Conservation (phyloP, 2,113 vertebrate genomes). For the Dolichallabes microphthalmus region DNA sequence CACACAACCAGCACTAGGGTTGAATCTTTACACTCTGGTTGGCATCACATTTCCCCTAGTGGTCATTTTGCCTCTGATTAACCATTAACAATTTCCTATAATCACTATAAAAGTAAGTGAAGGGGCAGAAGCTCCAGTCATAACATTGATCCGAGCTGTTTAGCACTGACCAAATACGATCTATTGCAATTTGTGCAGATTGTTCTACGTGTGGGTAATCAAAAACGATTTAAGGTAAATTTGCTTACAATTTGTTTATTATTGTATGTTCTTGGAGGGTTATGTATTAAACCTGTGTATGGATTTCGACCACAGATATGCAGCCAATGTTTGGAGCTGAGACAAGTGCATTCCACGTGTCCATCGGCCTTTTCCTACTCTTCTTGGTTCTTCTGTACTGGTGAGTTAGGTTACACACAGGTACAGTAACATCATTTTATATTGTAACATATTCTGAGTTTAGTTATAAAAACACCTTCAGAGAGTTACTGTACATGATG, state of each 20-base stretch:
- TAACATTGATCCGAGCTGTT: background rate
- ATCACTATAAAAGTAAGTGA: background rate
- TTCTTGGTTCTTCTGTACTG: conserved; percentile 81
- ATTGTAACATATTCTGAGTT: no score
- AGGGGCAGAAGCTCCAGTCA: background rate
- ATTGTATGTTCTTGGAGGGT: background rate
- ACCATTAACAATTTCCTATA: conserved; percentile 14
- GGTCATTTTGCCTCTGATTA: background rate
- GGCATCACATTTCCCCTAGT: background rate
- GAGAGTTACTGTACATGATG: background rate
- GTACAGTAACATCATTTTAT: background rate
- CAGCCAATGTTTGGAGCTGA: conserved; percentile 58
- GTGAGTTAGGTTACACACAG: conserved; percentile 68
- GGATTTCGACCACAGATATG: conserved; percentile 61
- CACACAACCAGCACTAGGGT: background rate
- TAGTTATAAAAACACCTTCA: background rate
- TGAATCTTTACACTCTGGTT: background rate
- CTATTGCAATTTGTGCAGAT: background rate
- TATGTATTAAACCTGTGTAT: conserved; percentile 40
- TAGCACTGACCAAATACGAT: background rate
- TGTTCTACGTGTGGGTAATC: background rate
- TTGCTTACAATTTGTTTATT: background rate
- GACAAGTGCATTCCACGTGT: conserved; percentile 59
- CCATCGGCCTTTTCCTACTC: conserved; percentile 67
- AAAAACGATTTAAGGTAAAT: background rate